phyloP scores from a whole-genome alignment of 1,140 invertebrate genomes.

The Ericerus pela region DNA sequence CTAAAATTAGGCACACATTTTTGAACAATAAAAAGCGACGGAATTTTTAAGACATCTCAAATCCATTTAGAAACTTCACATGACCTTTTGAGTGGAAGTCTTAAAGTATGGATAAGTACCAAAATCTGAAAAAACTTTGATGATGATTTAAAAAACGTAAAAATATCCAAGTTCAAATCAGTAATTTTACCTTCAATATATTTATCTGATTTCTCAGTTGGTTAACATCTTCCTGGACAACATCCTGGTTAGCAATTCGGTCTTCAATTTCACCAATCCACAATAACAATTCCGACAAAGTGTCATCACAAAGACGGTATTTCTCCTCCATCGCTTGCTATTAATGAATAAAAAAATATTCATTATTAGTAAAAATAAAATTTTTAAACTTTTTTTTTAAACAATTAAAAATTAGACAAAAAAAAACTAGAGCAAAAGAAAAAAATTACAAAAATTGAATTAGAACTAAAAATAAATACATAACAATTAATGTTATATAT shows the following conservation, averaged over 20 bases:
- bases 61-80: too few species aligned
- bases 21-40: too few species aligned
- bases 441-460: too few species aligned
- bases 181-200: slow-evolving; percentile 53
- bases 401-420: slow-evolving; percentile 20
- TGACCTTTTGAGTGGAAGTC: too few species aligned
- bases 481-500: too few species aligned
- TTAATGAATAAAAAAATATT: slow-evolving; percentile 18
- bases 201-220: slow-evolving; percentile 81
- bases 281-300: slow-evolving; percentile 64
- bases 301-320: slow-evolving; percentile 77
- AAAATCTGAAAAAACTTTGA: too few species aligned
- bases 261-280: slow-evolving; percentile 79
- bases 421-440: too few species aligned
- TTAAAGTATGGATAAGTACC: too few species aligned
- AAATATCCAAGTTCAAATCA: neutral
- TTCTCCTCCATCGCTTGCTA: slow-evolving; percentile 90
- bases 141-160: neutral
- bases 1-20: too few species aligned
- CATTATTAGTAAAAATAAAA: neutral
- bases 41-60: too few species aligned
- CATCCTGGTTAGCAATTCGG: slow-evolving; percentile 70
- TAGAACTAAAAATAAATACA: too few species aligned
- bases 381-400: slow-evolving; percentile 15
- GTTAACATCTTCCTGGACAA: slow-evolving; percentile 73